Conservation (phyloP, 1,140 invertebrate genomes). For the Drosophila sechellia region DNA sequence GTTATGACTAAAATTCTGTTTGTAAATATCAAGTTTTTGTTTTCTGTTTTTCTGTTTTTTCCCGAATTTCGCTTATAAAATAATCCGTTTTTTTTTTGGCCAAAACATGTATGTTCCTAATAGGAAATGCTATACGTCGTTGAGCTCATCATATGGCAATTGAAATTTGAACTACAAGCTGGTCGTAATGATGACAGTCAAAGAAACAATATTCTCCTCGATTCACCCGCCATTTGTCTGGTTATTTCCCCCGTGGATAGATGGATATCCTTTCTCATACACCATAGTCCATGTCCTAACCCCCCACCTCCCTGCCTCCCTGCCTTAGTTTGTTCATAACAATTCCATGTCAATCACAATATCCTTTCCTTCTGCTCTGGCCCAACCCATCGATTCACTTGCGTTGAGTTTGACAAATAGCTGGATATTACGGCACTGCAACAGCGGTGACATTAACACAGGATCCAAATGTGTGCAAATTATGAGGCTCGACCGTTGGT, state of each 20-base stretch:
- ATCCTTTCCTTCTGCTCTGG: constrained; percentile 10
- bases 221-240: constrained; percentile 4
- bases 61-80: too few species aligned
- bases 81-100: too few species aligned
- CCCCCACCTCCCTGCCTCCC: too few species aligned
- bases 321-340: constrained; percentile 3
- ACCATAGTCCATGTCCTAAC: too few species aligned
- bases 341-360: constrained; percentile 37
- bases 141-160: too few species aligned
- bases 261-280: neutral
- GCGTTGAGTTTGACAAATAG: constrained; percentile 63
- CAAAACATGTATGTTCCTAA: too few species aligned
- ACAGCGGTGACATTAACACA: constrained; percentile 68
- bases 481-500: constrained; percentile 26
- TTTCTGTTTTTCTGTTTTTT: too few species aligned
- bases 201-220: neutral
- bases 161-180: too few species aligned
- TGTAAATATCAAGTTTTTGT: too few species aligned
- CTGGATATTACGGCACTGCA: constrained; percentile 65
- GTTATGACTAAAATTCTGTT: too few species aligned
- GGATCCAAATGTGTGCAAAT: constrained; percentile 70
- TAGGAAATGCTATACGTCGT: too few species aligned
- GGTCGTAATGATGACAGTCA: too few species aligned
- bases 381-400: constrained; percentile 10
- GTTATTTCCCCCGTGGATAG: constrained; percentile 5